Conservation (phyloP, 2,113 vertebrate genomes). For the Strix aluco region DNA sequence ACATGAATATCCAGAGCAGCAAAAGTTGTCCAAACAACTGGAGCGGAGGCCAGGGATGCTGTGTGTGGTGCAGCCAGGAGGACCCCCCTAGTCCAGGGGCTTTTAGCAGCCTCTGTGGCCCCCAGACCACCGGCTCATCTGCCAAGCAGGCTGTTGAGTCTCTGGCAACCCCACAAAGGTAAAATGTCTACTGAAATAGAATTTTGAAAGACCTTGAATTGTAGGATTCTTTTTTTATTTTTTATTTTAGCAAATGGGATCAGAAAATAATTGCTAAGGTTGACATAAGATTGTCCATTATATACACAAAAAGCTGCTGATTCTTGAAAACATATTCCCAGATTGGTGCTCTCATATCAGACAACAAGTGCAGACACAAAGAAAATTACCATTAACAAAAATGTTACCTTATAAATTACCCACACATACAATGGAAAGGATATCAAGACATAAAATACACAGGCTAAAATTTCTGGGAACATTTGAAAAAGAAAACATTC, state of each 20-base stretch:
- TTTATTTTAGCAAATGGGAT: background rate
- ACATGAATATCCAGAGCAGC: background rate
- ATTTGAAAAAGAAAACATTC: background rate
- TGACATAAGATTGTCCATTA: background rate
- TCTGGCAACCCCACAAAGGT: background rate
- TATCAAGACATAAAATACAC: background rate
- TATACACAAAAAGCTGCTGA: background rate
- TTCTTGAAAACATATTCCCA: background rate
- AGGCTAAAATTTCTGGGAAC: background rate
- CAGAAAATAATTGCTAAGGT: background rate
- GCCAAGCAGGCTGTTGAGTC: background rate
- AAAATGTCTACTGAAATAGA: background rate
- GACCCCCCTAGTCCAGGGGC: no score
- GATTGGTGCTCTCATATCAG: background rate
- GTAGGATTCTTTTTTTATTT: background rate
- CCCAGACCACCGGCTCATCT: background rate
- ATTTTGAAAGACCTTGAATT: background rate
- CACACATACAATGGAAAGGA: background rate
- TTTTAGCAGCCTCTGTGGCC: background rate
- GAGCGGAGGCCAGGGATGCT: background rate
- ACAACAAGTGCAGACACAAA: background rate
- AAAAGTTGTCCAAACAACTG: rapidly evolving
- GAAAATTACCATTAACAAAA: background rate
- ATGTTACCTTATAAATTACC: background rate
- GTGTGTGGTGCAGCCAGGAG: background rate